phyloP scores from a whole-genome alignment of 2,797 vertebrate species.

The Parotocinclus haroldoi region DNA sequence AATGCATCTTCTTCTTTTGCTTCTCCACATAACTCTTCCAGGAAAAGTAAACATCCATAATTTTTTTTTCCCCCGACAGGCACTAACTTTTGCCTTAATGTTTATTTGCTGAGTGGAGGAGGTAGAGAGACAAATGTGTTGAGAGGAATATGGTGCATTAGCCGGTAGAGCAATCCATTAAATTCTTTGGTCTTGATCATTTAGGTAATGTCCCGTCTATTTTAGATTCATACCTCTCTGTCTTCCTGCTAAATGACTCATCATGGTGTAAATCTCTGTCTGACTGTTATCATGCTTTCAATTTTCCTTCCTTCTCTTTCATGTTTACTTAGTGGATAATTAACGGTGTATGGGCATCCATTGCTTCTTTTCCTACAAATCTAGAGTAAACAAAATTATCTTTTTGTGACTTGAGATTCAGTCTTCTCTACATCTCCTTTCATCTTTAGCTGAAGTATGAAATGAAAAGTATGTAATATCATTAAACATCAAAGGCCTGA shows the following conservation, averaged over 20 bases:
- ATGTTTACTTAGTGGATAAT: conserved; percentile 79
- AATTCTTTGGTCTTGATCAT: conserved; percentile 81
- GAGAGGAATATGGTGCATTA: conserved; percentile 79
- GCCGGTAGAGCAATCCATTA: conserved; percentile 74
- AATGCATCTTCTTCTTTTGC: no score
- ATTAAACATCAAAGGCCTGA: conserved; percentile 10
- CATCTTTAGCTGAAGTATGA: conserved; percentile 12
- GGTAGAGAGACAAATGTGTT: conserved; percentile 81
- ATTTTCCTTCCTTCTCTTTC: conserved; percentile 41
- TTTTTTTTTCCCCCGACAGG: conserved; percentile 71
- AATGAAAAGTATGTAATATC: conserved; percentile 15
- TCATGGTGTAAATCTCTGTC: conserved; percentile 74
- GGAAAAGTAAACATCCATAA: conserved; percentile 60
- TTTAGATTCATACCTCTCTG: conserved; percentile 79
- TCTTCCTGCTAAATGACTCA: conserved; percentile 71
- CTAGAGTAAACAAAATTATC: conserved; percentile 19
- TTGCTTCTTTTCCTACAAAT: conserved; percentile 44
- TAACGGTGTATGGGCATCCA: conserved; percentile 72
- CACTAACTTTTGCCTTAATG: conserved; percentile 74
- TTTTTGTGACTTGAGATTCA: conserved; percentile 10
- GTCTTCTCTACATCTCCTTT: conserved; percentile 9
- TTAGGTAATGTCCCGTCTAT: conserved; percentile 85
- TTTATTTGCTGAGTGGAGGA: conserved; percentile 79
- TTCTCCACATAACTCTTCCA: conserved; percentile 14
- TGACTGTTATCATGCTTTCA: conserved; percentile 70